Evolutionary conservation across 2,888 invertebrate genomes (phyloP), one percentile per base, ranked within the genome.

Genomic region (Drosophila setosimentum): DNA sequence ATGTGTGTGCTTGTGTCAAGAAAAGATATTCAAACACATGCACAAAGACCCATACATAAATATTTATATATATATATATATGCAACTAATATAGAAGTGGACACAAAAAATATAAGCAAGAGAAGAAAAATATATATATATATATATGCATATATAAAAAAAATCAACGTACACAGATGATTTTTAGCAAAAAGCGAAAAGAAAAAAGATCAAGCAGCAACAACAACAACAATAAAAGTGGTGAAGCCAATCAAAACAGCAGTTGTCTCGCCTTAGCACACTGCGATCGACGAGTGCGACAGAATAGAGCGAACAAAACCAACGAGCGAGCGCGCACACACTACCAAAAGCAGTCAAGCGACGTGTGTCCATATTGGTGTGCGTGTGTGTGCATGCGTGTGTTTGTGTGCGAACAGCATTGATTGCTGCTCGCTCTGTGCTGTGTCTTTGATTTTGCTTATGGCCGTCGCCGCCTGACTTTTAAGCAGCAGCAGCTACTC

Each of bases 151-250:
- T 72, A 77, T 71, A 74, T 50, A 51, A 11, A n/a, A 76, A 78
- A 80, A 89, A 90, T 73, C 81, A 75, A 75, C 75, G 84, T 82
- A 90, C 83, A 88, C 91, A 88, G 91, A 88, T 91, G 91, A 89
- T 91, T 89, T 89, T 89, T 87, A 91, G 85, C 88, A 91, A 87
- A 83, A 79, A 68, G 68, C 66, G 69, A 70, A 78, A 78, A 82
- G 75, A 78, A 87, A 87, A 89, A 89, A 84, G 77, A 85, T 87
- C 87, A 77, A 77, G 68, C 84, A 82, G 54, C 69, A 84, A 42
- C 78, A 82, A 64, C 78, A 82, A 62, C 82, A 80, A 71, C 54
- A 78, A 58, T 63, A 62, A 33, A 54, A 73, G 71, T 74, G 71
- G 75, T 73, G 73, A 84, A 88, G 83, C 85, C 83, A 87, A 87